A percentile compares a stretch with the other conserved stretches of the same genome.
Evolutionary conservation across 2,113 vertebrate genomes (phyloP).

Genomic region (Grallaria varia): DNA sequence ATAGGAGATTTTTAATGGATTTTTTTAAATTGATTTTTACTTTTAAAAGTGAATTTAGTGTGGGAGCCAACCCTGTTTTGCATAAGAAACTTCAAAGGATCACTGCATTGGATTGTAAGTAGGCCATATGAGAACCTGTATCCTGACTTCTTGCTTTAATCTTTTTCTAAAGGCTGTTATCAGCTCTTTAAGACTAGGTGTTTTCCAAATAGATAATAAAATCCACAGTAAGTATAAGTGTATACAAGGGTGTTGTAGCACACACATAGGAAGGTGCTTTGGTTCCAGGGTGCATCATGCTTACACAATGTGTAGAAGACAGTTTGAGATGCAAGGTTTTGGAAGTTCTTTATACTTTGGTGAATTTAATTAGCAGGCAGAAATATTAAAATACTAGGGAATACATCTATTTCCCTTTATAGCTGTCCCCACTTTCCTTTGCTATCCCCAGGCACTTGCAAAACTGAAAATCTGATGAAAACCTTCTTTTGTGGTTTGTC

Average conservation of each 20-base stretch:
- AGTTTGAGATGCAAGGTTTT: neutral
- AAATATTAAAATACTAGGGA: neutral
- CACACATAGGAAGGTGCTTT: neutral
- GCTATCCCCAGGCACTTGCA: neutral
- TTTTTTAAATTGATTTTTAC: neutral
- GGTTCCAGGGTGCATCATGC: neutral
- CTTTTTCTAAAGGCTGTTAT: neutral
- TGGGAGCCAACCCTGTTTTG: neutral
- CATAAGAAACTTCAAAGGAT: neutral
- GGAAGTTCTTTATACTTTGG: neutral
- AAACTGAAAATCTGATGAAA: neutral
- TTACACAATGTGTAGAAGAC: neutral
- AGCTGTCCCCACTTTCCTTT: neutral
- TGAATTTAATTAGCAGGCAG: neutral
- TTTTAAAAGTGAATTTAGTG: neutral
- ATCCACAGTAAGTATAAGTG: neutral
- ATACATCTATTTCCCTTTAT: neutral
- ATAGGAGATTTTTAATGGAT: accelerated
- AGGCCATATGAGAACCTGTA: neutral
- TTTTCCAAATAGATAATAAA: neutral
- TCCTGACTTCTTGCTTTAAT: neutral
- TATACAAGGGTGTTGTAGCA: neutral
- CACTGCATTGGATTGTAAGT: neutral
- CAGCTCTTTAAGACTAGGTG: neutral
- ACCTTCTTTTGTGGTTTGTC: neutral